phyloP scores from a whole-genome alignment of 2,113 vertebrate genomes.

The Eleginops maclovinus region DNA sequence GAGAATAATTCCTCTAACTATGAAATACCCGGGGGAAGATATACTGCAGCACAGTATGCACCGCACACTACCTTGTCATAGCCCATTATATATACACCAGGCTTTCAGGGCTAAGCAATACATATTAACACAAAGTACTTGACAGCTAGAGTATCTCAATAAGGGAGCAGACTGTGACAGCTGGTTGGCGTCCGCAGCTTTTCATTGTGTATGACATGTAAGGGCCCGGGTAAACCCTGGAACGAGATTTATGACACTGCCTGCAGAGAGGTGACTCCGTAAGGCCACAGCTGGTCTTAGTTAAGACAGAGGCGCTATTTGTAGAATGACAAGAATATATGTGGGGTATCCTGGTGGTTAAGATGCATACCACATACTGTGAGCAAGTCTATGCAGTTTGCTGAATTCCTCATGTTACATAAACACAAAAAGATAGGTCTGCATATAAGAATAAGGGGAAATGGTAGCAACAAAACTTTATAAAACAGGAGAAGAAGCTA shows the following conservation, averaged over 20 bases:
- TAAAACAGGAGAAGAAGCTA: background rate
- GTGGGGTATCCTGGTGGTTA: background rate
- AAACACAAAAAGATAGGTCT: background rate
- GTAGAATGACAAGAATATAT: conserved; percentile 14
- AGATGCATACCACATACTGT: background rate
- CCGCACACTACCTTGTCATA: conserved; percentile 39
- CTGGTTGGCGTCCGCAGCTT: conserved; percentile 56
- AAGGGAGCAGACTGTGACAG: conserved; percentile 62
- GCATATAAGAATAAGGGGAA: background rate
- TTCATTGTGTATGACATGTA: conserved; percentile 59
- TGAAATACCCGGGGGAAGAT: conserved; percentile 23
- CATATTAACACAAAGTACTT: conserved; percentile 45
- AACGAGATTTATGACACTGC: conserved; percentile 62
- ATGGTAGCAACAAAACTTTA: background rate
- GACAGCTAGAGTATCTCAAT: conserved; percentile 46
- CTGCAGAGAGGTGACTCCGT: conserved; percentile 40
- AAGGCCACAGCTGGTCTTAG: conserved; percentile 52
- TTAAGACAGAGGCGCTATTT: conserved; percentile 42
- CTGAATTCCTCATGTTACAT: background rate
- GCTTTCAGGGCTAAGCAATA: conserved; percentile 34
- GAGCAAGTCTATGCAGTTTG: background rate
- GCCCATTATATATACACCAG: conserved; percentile 44
- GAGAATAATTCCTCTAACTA: background rate
- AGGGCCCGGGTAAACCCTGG: conserved; percentile 61
- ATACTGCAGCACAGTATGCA: conserved; percentile 22